Evolutionary conservation across 2,888 invertebrate genomes (phyloP), one percentile per base, ranked within the genome.

Genomic region (Drosophila affinis): DNA sequence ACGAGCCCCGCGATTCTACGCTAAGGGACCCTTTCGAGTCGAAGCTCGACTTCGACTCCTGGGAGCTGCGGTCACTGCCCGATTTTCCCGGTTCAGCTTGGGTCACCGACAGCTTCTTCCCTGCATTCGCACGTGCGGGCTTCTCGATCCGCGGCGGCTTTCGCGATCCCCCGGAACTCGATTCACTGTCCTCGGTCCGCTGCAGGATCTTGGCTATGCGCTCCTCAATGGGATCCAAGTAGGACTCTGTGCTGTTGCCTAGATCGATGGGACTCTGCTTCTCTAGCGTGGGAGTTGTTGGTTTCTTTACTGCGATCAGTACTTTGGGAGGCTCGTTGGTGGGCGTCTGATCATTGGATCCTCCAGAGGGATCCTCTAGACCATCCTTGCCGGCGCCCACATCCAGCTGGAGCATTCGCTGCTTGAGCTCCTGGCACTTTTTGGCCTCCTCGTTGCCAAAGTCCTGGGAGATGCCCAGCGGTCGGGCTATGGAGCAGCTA

Each of bases 401-500:
- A 81, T 94, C 94, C 89, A 94, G 92, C 24, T 94, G 93, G 65
- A 94, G 93, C 91, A 94, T 94, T 79, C 94, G 93, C 79, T 94
- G 94, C 72, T 94, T 94, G 14, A 95, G 93, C 82, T 94, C 94
- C 48, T 93, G 90, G 62, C 92, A 92, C 76, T 92, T 91, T 34
- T 89, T 90, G 9, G 93, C 93, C 56, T 95, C 95, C 75, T 93
- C 93, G 68, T 94, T 94, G 46, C 95, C 94, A 77, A 95, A 93
- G 82, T 95, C 95, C 91, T 95, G 96, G 3, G 96, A 96, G 78
- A 96, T 95, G 0, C 96, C 96, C 57, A 96, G 92, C 0, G 96
- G 95, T 70, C 95, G 93, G 0, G 96, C 96, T 81, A 96, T 96
- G 0, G 96, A 96, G 90, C 96, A 96, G 90, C 95, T 95, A 0